A percentile compares a stretch with the other conserved stretches of the same genome.
Evolutionary conservation across 2,888 invertebrate species (phyloP).

Genomic region (Apantesis nais): DNA sequence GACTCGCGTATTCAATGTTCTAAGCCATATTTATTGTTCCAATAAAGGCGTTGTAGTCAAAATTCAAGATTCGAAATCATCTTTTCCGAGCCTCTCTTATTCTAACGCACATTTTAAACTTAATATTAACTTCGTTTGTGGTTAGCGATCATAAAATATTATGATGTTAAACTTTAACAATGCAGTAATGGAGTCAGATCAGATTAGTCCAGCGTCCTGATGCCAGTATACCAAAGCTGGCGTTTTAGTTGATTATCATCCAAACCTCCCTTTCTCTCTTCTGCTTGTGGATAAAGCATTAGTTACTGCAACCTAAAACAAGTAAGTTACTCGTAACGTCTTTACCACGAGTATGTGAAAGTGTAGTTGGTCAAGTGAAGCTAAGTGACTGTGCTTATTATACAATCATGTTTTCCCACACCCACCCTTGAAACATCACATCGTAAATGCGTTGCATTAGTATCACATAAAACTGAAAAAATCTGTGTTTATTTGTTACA

Average conservation of each 20-base stretch:
- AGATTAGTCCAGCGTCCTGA: too few relatives aligned
- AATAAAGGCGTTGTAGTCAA: too few relatives aligned
- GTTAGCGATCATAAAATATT: background rate
- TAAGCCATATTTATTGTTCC: too few relatives aligned
- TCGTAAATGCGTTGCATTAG: background rate
- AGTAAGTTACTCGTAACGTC: background rate
- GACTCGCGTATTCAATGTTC: too few relatives aligned
- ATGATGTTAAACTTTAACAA: too few relatives aligned
- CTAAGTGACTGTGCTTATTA: background rate
- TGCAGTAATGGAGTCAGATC: too few relatives aligned
- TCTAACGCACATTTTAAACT: too few relatives aligned
- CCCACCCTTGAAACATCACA: background rate
- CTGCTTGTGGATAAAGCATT: background rate
- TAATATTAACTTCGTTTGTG: too few relatives aligned
- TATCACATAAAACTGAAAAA: too few relatives aligned
- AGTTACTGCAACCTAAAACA: background rate
- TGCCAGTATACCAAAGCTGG: background rate
- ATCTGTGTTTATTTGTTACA: background rate
- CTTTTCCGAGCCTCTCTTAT: too few relatives aligned
- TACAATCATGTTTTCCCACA: background rate
- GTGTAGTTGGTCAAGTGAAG: background rate
- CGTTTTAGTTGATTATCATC: background rate
- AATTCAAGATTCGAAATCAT: too few relatives aligned
- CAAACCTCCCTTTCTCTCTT: background rate
- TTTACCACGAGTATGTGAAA: background rate